Percentiles rank a stretch among this genome's conserved stretches.
Conservation (phyloP, 2,888 invertebrate genomes). For the Pandemis corylana region DNA sequence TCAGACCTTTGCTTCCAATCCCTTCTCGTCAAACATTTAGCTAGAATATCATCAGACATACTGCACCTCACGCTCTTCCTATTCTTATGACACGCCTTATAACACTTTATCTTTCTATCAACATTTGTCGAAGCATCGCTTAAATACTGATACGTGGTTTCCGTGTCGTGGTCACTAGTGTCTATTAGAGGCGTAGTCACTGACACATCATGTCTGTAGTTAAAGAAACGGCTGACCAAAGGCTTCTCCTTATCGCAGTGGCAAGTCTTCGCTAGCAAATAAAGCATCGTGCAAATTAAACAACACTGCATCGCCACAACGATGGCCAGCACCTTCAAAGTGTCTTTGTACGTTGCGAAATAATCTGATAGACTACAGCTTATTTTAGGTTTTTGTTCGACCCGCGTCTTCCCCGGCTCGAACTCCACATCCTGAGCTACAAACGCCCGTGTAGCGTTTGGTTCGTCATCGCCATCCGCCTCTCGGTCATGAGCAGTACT, state of each 20-base stretch:
- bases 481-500: background rate
- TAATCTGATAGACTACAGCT: background rate
- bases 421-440: background rate
- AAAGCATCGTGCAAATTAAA: slow-evolving; percentile 64
- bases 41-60: slow-evolving; percentile 75
- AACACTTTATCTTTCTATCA: slow-evolving; percentile 70
- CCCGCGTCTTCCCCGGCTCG: background rate
- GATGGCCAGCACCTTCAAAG: slow-evolving; percentile 52
- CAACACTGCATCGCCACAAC: slow-evolving; percentile 64
- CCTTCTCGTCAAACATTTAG: slow-evolving; percentile 72
- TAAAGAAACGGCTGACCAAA: slow-evolving; percentile 63
- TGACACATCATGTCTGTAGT: slow-evolving; percentile 69
- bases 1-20: slow-evolving; percentile 61
- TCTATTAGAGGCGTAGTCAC: slow-evolving; percentile 73
- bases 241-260: slow-evolving; percentile 55
- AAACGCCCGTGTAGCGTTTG: background rate
- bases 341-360: slow-evolving; percentile 49
- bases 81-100: slow-evolving; percentile 72
- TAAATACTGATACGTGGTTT: slow-evolving; percentile 64
- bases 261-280: slow-evolving; percentile 57
- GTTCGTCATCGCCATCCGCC: background rate
- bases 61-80: slow-evolving; percentile 58
- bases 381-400: background rate
- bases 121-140: slow-evolving; percentile 65
- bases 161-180: slow-evolving; percentile 70